Conservation (phyloP, 1,140 invertebrate genomes). For the Nilaparvata lugens region DNA sequence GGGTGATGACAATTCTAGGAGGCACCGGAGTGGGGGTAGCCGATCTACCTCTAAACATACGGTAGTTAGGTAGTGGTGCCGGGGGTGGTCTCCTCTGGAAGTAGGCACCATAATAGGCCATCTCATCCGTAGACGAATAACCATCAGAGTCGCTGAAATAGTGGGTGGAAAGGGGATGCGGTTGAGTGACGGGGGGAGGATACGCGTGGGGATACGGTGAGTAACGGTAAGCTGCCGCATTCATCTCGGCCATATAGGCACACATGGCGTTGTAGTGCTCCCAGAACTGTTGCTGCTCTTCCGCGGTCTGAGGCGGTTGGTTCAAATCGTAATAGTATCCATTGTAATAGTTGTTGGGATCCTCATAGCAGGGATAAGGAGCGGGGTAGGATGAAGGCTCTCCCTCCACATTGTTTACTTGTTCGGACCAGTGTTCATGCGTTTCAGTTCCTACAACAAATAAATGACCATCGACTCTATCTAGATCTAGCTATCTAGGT, state of each 20-base stretch:
- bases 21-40: neutral
- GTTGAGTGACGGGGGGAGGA: slow-evolving; percentile 26
- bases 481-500: too few relatives aligned
- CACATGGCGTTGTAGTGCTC: slow-evolving; percentile 32
- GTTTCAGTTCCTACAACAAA: slow-evolving; percentile 22
- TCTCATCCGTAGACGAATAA: slow-evolving; percentile 39
- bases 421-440: neutral
- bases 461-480: neutral
- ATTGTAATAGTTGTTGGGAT: slow-evolving; percentile 23
- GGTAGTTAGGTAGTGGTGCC: neutral
- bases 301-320: slow-evolving; percentile 19
- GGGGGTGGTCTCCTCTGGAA: slow-evolving; percentile 17
- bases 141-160: slow-evolving; percentile 32
- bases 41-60: neutral
- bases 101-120: slow-evolving; percentile 30
- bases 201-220: slow-evolving; percentile 29
- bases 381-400: slow-evolving; percentile 19
- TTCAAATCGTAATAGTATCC: slow-evolving; percentile 26
- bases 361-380: slow-evolving; percentile 28
- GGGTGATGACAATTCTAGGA: slow-evolving; percentile 10
- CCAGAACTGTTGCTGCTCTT: slow-evolving; percentile 27
- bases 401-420: neutral
- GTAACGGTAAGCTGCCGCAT: slow-evolving; percentile 24
- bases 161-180: neutral
- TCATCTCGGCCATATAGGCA: slow-evolving; percentile 30